A percentile compares a stretch with the other conserved stretches of the same genome.
Evolutionary conservation across 2,113 vertebrate genomes (phyloP).

Genomic region (Scopus umbretta): DNA sequence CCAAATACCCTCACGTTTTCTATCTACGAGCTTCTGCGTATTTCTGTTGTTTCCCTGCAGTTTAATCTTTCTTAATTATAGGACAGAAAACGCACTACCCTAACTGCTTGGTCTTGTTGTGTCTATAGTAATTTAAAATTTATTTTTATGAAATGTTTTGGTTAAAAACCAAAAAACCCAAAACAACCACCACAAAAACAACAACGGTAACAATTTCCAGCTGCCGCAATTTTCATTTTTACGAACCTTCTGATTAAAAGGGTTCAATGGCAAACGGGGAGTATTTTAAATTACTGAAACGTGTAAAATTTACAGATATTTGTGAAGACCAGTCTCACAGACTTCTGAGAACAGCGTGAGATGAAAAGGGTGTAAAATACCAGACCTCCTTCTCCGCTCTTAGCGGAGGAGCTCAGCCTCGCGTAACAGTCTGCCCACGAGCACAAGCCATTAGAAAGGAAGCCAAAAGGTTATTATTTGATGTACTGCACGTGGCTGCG

Average conservation of each 20-base stretch:
- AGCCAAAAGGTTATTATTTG: neutral
- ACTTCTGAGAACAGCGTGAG: neutral
- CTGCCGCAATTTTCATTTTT: conserved; percentile 45
- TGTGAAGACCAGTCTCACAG: neutral
- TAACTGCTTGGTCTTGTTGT: conserved; percentile 7
- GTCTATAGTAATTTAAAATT: conserved; percentile 3
- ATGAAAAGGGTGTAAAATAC: neutral
- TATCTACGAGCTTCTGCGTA: neutral
- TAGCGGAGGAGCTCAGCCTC: neutral
- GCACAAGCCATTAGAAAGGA: neutral
- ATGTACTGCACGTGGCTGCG: neutral
- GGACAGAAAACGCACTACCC: neutral
- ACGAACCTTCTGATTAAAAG: conserved; percentile 18
- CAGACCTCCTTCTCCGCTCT: neutral
- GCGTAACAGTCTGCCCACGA: neutral
- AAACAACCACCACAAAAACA: neutral
- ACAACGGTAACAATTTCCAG: neutral
- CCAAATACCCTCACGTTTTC: neutral
- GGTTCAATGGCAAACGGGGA: conserved; percentile 19
- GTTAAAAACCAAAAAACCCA: neutral
- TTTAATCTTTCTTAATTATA: conserved; percentile 18
- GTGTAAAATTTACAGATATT: conserved; percentile 33
- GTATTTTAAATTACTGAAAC: conserved; percentile 27
- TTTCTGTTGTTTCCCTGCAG: neutral
- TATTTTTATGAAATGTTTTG: conserved; percentile 38